A percentile compares a stretch with the other conserved stretches of the same genome.
Evolutionary conservation across 2,888 invertebrate genomes (phyloP).

Genomic region (Cremastinae sp.): DNA sequence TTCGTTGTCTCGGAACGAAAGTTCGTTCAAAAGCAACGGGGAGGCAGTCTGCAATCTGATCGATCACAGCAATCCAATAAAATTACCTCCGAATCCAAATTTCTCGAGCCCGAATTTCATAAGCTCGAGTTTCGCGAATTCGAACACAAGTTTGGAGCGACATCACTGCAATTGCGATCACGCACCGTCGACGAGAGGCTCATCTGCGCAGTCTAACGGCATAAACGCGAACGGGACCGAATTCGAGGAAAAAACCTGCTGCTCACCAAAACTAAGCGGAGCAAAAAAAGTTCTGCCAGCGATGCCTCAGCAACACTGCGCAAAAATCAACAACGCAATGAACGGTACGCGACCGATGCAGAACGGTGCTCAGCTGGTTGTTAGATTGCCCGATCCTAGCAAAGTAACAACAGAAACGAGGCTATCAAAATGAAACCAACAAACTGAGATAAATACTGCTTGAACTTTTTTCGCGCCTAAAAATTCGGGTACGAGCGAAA

Average conservation of each 20-base stretch:
- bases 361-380: conserved; percentile 77
- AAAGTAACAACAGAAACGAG: conserved; percentile 76
- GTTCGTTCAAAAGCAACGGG: conserved; percentile 59
- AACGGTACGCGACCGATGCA: conserved; percentile 73
- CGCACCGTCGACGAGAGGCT: conserved; percentile 63
- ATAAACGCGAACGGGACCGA: conserved; percentile 65
- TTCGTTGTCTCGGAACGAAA: conserved; percentile 62
- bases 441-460: conserved; percentile 26
- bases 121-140: conserved; percentile 51
- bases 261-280: conserved; percentile 75
- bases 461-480: conserved; percentile 41
- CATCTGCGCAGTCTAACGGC: conserved; percentile 64
- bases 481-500: conserved; percentile 21
- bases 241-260: conserved; percentile 73
- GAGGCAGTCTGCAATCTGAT: conserved; percentile 68
- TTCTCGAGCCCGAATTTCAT: no score
- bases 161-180: conserved; percentile 68
- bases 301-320: conserved; percentile 56
- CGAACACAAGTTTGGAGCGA: conserved; percentile 62
- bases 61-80: conserved; percentile 69
- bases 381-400: conserved; percentile 77
- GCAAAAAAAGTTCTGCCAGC: conserved; percentile 75
- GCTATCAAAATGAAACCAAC: conserved; percentile 72
- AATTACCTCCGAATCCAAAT: conserved; percentile 65
- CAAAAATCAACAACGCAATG: conserved; percentile 61